These are phyloP conservation scores for Cisticola juncidis DNA, from an alignment of 2,113 vertebrate genomes.

Conservation along the genomic window DNA sequence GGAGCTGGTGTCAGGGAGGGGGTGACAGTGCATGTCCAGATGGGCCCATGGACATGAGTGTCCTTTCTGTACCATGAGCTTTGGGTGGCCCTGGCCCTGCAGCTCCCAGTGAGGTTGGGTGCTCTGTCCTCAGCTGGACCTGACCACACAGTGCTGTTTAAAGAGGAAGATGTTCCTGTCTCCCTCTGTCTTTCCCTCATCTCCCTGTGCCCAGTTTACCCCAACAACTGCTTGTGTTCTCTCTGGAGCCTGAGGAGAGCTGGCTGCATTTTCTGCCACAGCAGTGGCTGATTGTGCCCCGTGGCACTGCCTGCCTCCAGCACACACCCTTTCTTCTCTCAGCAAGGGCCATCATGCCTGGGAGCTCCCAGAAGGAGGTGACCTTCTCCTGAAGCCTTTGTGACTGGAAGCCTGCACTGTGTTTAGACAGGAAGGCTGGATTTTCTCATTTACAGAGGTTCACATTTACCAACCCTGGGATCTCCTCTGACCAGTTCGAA, in stretches of 20 bases:
- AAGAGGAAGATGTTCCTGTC: background rate
- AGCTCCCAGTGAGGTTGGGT: background rate
- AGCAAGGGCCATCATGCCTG: background rate
- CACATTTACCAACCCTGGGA: background rate
- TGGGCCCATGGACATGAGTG: background rate
- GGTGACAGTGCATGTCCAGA: background rate
- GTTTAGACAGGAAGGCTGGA: background rate
- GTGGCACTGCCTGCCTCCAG: rapidly evolving
- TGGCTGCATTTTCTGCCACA: background rate
- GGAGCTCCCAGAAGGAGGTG: background rate
- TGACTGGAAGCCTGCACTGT: background rate
- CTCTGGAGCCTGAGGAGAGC: background rate
- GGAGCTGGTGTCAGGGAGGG: background rate
- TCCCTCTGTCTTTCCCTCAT: background rate
- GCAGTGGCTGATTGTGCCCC: background rate
- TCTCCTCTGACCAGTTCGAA: background rate
- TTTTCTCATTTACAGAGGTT: background rate
- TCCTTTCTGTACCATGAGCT: background rate
- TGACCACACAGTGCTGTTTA: background rate
- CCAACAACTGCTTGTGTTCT: background rate
- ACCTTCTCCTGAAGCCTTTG: background rate
- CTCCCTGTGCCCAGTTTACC: background rate
- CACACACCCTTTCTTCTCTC: background rate
- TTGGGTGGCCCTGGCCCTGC: background rate
- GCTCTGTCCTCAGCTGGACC: background rate